Conservation (phyloP, 1,140 invertebrate species). For the Habropoda laboriosa region DNA sequence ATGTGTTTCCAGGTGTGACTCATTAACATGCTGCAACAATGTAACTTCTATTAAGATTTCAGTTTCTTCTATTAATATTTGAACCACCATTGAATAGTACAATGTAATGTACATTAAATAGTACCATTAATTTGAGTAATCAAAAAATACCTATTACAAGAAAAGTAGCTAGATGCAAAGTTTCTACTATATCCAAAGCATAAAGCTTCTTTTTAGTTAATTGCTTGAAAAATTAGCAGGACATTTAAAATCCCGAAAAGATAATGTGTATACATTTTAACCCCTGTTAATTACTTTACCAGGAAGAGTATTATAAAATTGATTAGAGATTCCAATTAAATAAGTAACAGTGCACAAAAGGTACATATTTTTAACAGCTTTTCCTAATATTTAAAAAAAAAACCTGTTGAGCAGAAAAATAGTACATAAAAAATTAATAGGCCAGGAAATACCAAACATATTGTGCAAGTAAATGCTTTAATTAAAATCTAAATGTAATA, state of each 20-base stretch:
- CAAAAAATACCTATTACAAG: background rate
- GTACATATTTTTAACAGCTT: background rate
- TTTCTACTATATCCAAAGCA: conserved; percentile 51
- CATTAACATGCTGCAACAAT: conserved; percentile 80
- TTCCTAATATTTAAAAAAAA: background rate
- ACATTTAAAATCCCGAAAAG: conserved; percentile 24
- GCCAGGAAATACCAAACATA: conserved; percentile 49
- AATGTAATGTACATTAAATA: conserved; percentile 32
- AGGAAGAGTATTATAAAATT: conserved; percentile 12
- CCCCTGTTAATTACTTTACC: conserved; percentile 42
- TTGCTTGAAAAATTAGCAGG: conserved; percentile 46
- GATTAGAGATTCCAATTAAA: conserved; percentile 15
- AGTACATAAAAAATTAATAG: conserved; percentile 39
- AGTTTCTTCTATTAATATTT: conserved; percentile 47
- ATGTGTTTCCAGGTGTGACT: conserved; percentile 68
- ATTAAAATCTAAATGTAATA: background rate
- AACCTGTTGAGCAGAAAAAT: conserved; percentile 13
- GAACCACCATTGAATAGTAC: conserved; percentile 4
- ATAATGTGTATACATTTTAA: conserved; percentile 15
- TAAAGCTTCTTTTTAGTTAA: conserved; percentile 57
- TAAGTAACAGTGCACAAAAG: background rate
- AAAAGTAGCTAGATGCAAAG: conserved; percentile 19
- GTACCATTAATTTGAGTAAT: conserved; percentile 29
- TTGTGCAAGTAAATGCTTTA: conserved; percentile 19
- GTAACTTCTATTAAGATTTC: conserved; percentile 75